These are phyloP conservation scores for Proisotoma minuta DNA, from an alignment of 2,888 invertebrate species.

Conservation along the genomic window DNA sequence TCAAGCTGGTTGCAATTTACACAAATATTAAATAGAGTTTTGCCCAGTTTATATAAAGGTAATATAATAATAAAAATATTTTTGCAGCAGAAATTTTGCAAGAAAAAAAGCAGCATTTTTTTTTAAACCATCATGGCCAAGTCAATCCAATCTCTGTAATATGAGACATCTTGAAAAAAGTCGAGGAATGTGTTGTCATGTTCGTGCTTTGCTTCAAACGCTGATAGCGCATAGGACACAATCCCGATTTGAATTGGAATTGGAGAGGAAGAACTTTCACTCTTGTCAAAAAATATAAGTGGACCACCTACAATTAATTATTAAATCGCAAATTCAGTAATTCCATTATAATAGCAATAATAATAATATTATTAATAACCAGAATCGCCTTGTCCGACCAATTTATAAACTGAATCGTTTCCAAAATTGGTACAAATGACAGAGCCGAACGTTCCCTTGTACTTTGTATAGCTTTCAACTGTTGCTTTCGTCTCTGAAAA, in stretches of 20 bases:
- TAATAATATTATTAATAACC: not conserved
- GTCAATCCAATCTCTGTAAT: constrained; percentile 36
- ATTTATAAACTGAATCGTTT: constrained; percentile 9
- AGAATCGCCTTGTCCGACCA: constrained; percentile 18
- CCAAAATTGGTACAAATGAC: constrained; percentile 27
- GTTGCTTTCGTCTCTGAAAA: not conserved
- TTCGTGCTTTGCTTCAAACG: not conserved
- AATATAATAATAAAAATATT: no score
- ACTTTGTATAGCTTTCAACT: constrained; percentile 29
- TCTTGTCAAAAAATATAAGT: constrained; percentile 13
- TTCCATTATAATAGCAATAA: not conserved
- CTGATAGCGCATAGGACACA: not conserved
- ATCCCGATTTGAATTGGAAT: constrained; percentile 12
- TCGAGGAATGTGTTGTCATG: constrained; percentile 32
- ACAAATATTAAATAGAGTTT: no score
- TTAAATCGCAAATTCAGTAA: not conserved
- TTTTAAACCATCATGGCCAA: constrained; percentile 27
- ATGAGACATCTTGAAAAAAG: constrained; percentile 36
- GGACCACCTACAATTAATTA: constrained; percentile 33
- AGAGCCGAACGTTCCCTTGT: constrained; percentile 21
- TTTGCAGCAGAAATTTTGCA: no score
- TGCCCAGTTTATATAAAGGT: no score
- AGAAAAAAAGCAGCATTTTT: constrained; percentile 16
- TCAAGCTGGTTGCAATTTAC: no score
- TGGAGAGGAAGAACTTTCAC: not conserved